A percentile compares a stretch with the other conserved stretches of the same genome.
phyloP scores from a whole-genome alignment of 2,113 vertebrate species.

The Poecile atricapillus region DNA sequence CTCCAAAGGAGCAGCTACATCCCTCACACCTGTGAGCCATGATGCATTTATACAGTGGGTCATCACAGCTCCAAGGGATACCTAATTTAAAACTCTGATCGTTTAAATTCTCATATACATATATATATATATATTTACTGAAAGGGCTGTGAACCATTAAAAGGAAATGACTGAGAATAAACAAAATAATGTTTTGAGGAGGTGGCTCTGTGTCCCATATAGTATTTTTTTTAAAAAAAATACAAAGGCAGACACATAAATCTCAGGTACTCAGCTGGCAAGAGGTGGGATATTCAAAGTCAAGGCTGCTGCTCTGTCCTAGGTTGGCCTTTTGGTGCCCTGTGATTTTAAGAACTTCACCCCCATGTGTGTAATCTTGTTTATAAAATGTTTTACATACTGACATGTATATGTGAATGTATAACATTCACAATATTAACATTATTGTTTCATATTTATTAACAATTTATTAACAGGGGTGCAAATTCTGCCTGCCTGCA shows the following conservation, averaged over 20 bases:
- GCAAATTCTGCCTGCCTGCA: not conserved
- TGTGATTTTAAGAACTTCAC: not conserved
- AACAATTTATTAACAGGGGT: not conserved
- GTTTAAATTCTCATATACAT: not conserved
- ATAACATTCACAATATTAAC: too few relatives aligned
- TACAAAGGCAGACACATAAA: not conserved
- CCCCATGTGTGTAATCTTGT: not conserved
- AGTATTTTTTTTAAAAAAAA: not conserved
- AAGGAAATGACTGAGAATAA: not conserved
- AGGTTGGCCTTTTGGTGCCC: not conserved
- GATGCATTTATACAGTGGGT: accelerated
- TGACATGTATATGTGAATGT: too few relatives aligned
- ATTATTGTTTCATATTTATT: too few relatives aligned
- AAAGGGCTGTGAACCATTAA: not conserved
- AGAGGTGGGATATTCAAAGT: not conserved
- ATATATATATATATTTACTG: not conserved
- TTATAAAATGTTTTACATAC: not conserved
- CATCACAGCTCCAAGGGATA: not conserved
- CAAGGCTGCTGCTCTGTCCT: not conserved
- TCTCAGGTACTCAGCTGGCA: not conserved
- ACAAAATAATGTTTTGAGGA: not conserved
- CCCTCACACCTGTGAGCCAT: not conserved
- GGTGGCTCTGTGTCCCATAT: not conserved
- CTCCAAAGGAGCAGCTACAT: not conserved
- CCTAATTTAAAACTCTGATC: not conserved